Conservation (phyloP, 1,140 invertebrate genomes). For the Microplitis demolitor region DNA sequence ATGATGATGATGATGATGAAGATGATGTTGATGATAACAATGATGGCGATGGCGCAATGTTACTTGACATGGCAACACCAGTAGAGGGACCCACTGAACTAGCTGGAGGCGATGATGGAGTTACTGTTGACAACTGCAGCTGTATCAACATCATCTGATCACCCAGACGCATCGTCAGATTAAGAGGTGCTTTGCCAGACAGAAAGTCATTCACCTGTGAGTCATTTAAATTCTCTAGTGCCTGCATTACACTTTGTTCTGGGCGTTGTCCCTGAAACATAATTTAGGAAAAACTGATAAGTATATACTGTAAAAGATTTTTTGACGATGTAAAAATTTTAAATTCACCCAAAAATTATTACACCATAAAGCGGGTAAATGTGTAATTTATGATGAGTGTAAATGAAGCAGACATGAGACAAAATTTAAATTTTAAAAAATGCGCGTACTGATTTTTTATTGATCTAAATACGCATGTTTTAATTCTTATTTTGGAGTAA, state of each 20-base stretch:
- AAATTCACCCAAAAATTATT: too few species aligned
- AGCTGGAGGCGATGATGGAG: conserved; percentile 49
- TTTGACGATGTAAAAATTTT: neutral
- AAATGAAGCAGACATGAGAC: too few species aligned
- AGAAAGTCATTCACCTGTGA: conserved; percentile 92
- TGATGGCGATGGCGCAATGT: conserved; percentile 3
- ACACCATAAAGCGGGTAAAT: too few species aligned
- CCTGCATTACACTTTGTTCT: conserved; percentile 93
- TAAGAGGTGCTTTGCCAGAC: conserved; percentile 89
- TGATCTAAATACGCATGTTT: too few species aligned
- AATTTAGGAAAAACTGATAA: conserved; percentile 2
- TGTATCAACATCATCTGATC: conserved; percentile 98
- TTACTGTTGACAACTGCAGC: conserved; percentile 86
- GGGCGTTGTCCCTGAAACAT: conserved; percentile 83
- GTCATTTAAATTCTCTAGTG: conserved; percentile 90
- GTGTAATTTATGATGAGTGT: too few species aligned
- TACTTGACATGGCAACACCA: conserved; percentile 5
- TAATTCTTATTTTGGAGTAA: too few species aligned
- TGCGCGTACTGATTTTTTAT: too few species aligned
- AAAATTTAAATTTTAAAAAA: too few species aligned
- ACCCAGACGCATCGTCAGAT: conserved; percentile 90
- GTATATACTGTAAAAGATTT: neutral
- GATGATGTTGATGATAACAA: conserved; percentile 5
- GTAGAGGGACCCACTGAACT: conserved; percentile 20
- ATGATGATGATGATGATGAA: conserved; percentile 15